Evolutionary conservation across 2,888 invertebrate genomes (phyloP), one percentile per base, ranked within the genome.

Genomic region (Prosapia bicincta): DNA sequence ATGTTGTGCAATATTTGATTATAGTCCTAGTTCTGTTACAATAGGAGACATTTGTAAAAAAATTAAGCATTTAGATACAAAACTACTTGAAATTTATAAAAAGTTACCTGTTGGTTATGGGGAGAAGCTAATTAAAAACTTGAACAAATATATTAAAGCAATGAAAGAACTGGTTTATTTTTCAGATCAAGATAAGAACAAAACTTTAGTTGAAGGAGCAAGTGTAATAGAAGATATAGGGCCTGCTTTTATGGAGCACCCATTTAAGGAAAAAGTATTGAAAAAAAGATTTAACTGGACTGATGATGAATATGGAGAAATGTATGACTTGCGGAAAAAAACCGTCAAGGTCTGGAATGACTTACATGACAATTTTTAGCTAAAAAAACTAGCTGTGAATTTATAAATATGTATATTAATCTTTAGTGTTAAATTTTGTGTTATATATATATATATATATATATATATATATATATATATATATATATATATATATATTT

Each of bases 321-420:
- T 73, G 73, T 73, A 73, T 26, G 26, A 73, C 13, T 68, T 73
- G 15, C 15, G 73, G 7, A 10, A 43, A 26, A 73, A 73, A 43
- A 73, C 73, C 7, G 69, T 73, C 24, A 73, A 73, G 25, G 73
- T 73, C 20, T 73, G 73, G 73, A 73, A 73, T 68, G 73, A 73
- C 15, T 68, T 73, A 32, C 73, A 73, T 20, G 73, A 73, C 32
- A 73, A 73, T 68, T 73, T 73, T 38, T 73, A 26, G 32, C 1
- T 67, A 3, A n/a, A n/a, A n/a, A n/a, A n/a, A n/a, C n/a, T n/a
- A n/a, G n/a, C n/a, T n/a, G n/a, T n/a, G n/a, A n/a, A n/a, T n/a
- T n/a, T n/a, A n/a, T n/a, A n/a, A n/a, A n/a, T n/a, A n/a, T n/a
- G n/a, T n/a, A n/a, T n/a, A n/a, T n/a, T n/a, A n/a, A n/a, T n/a